Evolutionary conservation across 2,797 vertebrate species (phyloP).

Genomic region (Rhinichthys osculus): DNA sequence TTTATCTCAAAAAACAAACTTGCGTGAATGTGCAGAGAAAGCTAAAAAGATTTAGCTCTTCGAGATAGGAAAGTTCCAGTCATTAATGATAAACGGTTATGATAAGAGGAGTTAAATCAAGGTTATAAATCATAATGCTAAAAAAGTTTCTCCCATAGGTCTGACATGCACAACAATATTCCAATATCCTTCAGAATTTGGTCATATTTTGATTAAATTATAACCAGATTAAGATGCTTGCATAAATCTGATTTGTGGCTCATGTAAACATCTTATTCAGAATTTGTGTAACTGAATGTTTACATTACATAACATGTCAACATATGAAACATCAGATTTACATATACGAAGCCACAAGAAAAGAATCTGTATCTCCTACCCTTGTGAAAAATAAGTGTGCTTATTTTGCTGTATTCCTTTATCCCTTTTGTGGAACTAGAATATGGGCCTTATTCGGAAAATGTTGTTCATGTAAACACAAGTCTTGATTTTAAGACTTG

Average conservation of each 20-base stretch:
- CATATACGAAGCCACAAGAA: neutral
- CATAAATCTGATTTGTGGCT: neutral
- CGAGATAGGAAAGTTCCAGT: conserved; percentile 46
- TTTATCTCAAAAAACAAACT: conserved; percentile 64
- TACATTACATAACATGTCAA: neutral
- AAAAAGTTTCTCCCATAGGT: neutral
- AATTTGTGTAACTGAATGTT: neutral
- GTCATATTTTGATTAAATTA: neutral
- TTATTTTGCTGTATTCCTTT: neutral
- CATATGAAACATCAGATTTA: neutral
- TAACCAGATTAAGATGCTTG: neutral
- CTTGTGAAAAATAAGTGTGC: neutral
- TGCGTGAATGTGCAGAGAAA: neutral
- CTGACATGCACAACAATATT: neutral
- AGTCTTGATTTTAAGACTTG: neutral
- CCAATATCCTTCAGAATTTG: neutral
- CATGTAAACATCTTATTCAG: neutral
- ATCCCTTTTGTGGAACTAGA: neutral
- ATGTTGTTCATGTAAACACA: neutral
- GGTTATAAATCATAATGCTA: neutral
- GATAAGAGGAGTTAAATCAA: conserved; percentile 31
- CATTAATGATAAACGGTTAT: conserved; percentile 1
- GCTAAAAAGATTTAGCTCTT: conserved; percentile 36
- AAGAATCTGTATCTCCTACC: neutral
- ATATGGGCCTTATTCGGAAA: neutral